Base-by-base conservation (phyloP, 2,888 invertebrate genomes). In the Shargacucullia verbasci region DNA sequence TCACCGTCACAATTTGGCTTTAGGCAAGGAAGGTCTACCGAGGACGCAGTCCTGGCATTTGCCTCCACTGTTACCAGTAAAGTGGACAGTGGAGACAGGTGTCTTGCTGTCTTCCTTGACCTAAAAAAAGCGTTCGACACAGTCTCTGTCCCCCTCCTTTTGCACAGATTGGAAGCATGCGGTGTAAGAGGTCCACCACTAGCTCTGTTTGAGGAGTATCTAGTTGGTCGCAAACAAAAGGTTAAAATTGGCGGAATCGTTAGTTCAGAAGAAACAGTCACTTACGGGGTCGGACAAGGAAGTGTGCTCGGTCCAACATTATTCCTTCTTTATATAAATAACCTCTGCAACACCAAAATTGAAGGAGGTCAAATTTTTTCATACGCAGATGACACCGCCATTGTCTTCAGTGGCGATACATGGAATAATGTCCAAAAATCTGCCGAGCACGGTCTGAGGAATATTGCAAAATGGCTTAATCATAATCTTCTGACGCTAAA, bases 401-500 rank as follows among this genome's bases (percentile, higher is more conserved):
- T 56, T 12, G 31, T 48, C 1, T 56, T 48, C n/a, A 27, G 20
- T 8, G 56, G 15, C 3, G 25, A 6, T 0, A 43, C 56, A 9
- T 56, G 56, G 56, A 11, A 13, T n/a, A 31, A 37, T 11, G 48
- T 38, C 10, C 10, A 12, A 0, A 12, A 10, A 5, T 9, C 12
- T 0, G 33, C 49, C 0, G 58, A 58, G 10, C 3, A 1, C n/a
- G 50, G 52, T 0, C n/a, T 56, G n/a, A 9, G 25, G 0, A 49
- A 3, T 12, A 33, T 49, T 1, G 43, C 43, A 8, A 3, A 7
- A 1, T 56, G 53, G 56, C 34, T 59, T 12, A 31, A 43, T 34
- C 12, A 12, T 9, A 48, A 61, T 27, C 43, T 49, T 4, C 47
- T 66, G 0, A 55, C 60, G 5, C 31, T 61, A 10, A 60, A 65